A percentile compares a stretch with the other conserved stretches of the same genome.
Conservation (phyloP, 35 echinoderm and acorn worm species). For the Acanthaster planci region DNA sequence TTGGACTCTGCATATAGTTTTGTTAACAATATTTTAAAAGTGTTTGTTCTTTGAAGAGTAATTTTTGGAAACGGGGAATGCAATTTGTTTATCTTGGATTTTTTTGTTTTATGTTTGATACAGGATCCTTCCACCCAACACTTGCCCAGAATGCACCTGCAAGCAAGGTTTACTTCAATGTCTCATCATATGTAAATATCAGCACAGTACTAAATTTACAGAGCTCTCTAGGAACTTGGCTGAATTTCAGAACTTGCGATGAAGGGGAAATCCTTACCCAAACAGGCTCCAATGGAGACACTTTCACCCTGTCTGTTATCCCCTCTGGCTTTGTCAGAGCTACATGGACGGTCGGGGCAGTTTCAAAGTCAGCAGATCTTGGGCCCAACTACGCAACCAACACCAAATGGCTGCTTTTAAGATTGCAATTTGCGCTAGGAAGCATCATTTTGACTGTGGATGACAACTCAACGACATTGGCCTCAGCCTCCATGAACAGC, state of each 20-base stretch:
- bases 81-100: background rate
- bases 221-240: constrained; percentile 16
- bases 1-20: background rate
- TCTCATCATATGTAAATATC: constrained; percentile 42
- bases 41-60: background rate
- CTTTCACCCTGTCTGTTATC: constrained; percentile 36
- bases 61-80: background rate
- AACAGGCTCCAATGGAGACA: constrained; percentile 48
- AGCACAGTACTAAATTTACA: constrained; percentile 36
- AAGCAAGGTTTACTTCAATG: constrained; percentile 56
- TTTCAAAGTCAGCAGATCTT: background rate
- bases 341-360: constrained; percentile 32
- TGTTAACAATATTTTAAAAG: background rate
- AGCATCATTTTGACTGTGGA: constrained; percentile 25
- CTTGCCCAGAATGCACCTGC: background rate
- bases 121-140: background rate
- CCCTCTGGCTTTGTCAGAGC: background rate
- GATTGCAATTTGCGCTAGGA: constrained; percentile 18
- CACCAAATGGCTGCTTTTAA: constrained; percentile 19
- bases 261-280: constrained; percentile 59
- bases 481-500: constrained; percentile 19
- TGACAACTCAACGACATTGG: background rate
- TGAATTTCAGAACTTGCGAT: constrained; percentile 74
- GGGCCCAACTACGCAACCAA: constrained; percentile 31
- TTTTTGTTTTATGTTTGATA: background rate